phyloP scores from a whole-genome alignment of 2,888 invertebrate genomes.

The Netelia melanura region DNA sequence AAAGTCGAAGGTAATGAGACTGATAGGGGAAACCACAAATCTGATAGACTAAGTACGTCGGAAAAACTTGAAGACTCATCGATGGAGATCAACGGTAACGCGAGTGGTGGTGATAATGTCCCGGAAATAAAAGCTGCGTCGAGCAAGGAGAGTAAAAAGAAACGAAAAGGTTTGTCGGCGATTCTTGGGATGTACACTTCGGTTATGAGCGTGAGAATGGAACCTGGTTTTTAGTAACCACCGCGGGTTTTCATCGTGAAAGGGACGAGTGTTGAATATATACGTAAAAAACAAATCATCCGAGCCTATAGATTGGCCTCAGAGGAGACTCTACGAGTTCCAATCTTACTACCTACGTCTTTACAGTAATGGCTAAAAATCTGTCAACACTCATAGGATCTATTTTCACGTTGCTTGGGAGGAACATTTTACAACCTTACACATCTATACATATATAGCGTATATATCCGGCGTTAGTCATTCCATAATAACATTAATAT shows the following conservation, averaged over 20 bases:
- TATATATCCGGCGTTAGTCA: slow-evolving; percentile 58
- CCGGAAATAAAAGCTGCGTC: slow-evolving; percentile 28
- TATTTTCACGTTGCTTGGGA: slow-evolving; percentile 62
- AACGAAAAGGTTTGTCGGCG: slow-evolving; percentile 77
- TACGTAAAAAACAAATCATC: neutral
- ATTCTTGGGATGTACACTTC: slow-evolving; percentile 79
- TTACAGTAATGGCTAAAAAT: slow-evolving; percentile 39
- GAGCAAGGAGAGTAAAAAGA: slow-evolving; percentile 69
- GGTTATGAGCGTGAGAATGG: slow-evolving; percentile 80
- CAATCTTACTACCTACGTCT: slow-evolving; percentile 46
- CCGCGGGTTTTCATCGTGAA: neutral
- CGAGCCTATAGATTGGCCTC: slow-evolving; percentile 17
- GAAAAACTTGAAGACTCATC: slow-evolving; percentile 33
- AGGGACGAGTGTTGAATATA: slow-evolving; percentile 14
- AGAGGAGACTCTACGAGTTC: slow-evolving; percentile 2
- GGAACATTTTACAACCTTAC: slow-evolving; percentile 32
- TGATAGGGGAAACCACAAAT: slow-evolving; percentile 51
- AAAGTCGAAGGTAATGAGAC: slow-evolving; percentile 48
- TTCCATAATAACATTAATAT: slow-evolving; percentile 46
- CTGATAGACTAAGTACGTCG: slow-evolving; percentile 58
- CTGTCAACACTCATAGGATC: slow-evolving; percentile 64
- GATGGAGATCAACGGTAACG: slow-evolving; percentile 32
- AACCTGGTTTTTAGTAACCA: slow-evolving; percentile 80
- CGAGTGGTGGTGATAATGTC: neutral
- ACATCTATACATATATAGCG: too few species aligned